phyloP scores from a whole-genome alignment of 2,888 invertebrate species.

The Arrhopalites spinosus region DNA sequence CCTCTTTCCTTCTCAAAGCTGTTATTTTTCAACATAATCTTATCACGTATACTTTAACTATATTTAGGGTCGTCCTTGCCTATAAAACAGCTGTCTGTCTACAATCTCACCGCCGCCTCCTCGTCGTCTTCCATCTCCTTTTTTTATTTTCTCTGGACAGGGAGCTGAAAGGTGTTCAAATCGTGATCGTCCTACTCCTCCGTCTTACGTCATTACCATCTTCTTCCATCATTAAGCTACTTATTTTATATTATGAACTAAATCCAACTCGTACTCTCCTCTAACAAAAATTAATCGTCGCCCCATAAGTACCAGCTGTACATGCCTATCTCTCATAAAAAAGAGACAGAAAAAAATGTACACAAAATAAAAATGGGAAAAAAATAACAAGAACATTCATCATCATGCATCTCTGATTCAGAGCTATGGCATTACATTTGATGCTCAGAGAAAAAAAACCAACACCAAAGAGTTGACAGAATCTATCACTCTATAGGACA shows the following conservation, averaged over 20 bases:
- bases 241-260: too few species aligned
- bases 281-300: too few species aligned
- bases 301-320: background rate
- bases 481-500: too few species aligned
- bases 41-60: background rate
- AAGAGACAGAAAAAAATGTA: too few species aligned
- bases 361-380: too few species aligned
- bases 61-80: slow-evolving; percentile 15
- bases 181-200: slow-evolving; percentile 16
- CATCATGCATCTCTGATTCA: too few species aligned
- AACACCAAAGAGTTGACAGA: too few species aligned
- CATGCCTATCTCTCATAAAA: background rate
- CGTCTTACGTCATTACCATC: background rate
- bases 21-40: background rate
- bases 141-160: background rate
- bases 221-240: background rate
- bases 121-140: background rate
- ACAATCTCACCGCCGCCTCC: background rate
- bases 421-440: too few species aligned
- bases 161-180: slow-evolving; percentile 18
- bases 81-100: slow-evolving; percentile 15
- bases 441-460: too few species aligned
- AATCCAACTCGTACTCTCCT: too few species aligned
- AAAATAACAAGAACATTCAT: too few species aligned
- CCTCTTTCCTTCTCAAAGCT: background rate